Base-by-base conservation (phyloP, 2,888 invertebrate species). In the Andrena dorsata region DNA sequence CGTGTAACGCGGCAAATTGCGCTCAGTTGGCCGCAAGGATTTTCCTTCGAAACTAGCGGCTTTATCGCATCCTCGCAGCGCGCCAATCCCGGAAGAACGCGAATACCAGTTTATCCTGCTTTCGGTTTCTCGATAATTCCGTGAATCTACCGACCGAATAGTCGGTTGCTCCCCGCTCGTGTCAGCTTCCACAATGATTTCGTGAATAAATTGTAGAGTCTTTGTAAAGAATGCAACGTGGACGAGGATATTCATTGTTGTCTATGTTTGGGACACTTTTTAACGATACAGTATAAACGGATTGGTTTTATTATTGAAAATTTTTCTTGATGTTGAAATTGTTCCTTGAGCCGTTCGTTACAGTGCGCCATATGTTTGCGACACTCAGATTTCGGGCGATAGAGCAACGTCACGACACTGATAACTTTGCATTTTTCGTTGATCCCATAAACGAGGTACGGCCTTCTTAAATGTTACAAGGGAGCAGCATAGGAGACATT, bases 1-100 rank as follows among this genome's bases (percentile, higher is more conserved):
- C 49, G 63, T 72, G 69, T 66, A 76, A 85, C 76, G 74, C 49
- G 69, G 83, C 66, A 85, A 87, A 85, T 87, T 83, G 79, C 68
- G 60, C 47, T 77, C 49, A 69, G 58, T 60, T 69, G 70, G 71
- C 73, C 73, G 73, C 81, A 77, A 87, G 73, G 69, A 73, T 83
- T 76, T 86, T 65, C 76, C 72, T 77, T 60, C 80, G 41, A 56
- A 72, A 53, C 56, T 41, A 28, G 16, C 13, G 28, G 81, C 77
- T 87, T 81, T 88, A 81, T 88, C 88, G 83, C 74, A 49, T 49
- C 68, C 79, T 58, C 79, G 63, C 83, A 87, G 76, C 61, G 65
- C 74, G 74, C 76, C 82, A 76, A 76, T 82, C 74, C 69, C 72
- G 66, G 53, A 82, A 76, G 65, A 70, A 71, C 64, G 56, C 68